phyloP scores from a whole-genome alignment of 2,888 invertebrate species.

The Petrophora chlorosata region DNA sequence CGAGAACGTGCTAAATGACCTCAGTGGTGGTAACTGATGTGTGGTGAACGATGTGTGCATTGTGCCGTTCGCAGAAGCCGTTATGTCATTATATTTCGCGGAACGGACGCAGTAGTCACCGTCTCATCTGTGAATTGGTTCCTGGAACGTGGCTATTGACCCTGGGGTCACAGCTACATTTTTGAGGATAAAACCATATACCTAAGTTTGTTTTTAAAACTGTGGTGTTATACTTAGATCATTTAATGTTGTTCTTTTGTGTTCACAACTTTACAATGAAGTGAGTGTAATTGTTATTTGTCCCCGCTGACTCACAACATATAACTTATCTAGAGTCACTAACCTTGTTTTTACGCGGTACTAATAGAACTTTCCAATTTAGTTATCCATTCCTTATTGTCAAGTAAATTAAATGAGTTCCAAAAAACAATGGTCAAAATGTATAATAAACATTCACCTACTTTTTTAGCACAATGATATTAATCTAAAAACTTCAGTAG shows the following conservation, averaged over 20 bases:
- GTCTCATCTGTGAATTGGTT: constrained; percentile 16
- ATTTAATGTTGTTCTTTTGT: no score
- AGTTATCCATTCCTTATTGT: no score
- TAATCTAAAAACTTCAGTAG: not conserved
- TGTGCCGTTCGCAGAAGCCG: constrained; percentile 18
- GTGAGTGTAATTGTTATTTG: no score
- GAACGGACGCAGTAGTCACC: constrained; percentile 14
- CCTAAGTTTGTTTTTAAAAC: not conserved
- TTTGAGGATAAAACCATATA: constrained; percentile 2
- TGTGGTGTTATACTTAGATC: no score
- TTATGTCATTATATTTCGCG: constrained; percentile 19
- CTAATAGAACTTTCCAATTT: no score
- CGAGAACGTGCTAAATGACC: constrained; percentile 9
- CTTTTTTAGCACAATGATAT: not conserved
- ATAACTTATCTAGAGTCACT: no score
- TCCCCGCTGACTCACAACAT: no score
- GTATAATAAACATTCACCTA: no score
- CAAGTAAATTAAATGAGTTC: no score
- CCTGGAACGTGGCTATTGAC: constrained; percentile 12
- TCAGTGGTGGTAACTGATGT: constrained; percentile 7
- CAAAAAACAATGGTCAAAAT: no score
- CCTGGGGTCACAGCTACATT: not conserved
- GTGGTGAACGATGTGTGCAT: constrained; percentile 9
- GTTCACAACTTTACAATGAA: no score
- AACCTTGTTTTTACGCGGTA: no score